Evolutionary conservation across 2,113 vertebrate genomes (phyloP), one percentile per base, ranked within the genome.

Genomic region (Arenaria interpres): DNA sequence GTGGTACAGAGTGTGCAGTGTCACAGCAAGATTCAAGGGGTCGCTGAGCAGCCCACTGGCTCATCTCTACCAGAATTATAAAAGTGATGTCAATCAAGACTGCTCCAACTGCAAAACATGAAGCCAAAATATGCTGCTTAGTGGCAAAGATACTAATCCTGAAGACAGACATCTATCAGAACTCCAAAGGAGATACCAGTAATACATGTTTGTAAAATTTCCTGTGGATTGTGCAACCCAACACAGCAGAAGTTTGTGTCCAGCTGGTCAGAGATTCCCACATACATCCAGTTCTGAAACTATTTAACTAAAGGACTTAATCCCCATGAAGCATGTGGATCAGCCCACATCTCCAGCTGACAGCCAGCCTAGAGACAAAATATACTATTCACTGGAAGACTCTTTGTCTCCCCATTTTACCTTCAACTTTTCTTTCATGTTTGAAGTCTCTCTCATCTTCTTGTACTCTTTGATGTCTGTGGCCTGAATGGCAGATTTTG

Each of bases 391-490:
- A 87, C 22, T 33, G 48, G 51, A 78, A 92, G 72, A 84, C 37
- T 50, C 74, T 83, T 32, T 43, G 24, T 45, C 80, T 91, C 91
- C 71, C 43, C 54, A 28, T 82, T 95, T 98, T 98, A 99, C 99
- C 99, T 99, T 98, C 43, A 99, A 77, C 63, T 98, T 98, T 73
- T 98, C 98, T 95, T 98, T 98, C 90, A 98, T 80, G 93, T 98
- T 97, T 23, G 98, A 95, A 73, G 97, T 98, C 12, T 99, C 98
- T 89, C 97, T 98, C 87, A 96, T 98, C 91, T 97, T 98, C 95
- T 98, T 98, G 45, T 98, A 98, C 35, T 99, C 98, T 94, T 97
- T 98, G 93, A 99, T 98, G 80, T 99, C 98, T 77, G 97, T 35
- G 1, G 97, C 86, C 90, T 98, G 98, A 98, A 99, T 96, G 12